These are phyloP conservation scores for Macaria liturata DNA, from an alignment of 2,888 invertebrate species.

Conservation along the genomic window DNA sequence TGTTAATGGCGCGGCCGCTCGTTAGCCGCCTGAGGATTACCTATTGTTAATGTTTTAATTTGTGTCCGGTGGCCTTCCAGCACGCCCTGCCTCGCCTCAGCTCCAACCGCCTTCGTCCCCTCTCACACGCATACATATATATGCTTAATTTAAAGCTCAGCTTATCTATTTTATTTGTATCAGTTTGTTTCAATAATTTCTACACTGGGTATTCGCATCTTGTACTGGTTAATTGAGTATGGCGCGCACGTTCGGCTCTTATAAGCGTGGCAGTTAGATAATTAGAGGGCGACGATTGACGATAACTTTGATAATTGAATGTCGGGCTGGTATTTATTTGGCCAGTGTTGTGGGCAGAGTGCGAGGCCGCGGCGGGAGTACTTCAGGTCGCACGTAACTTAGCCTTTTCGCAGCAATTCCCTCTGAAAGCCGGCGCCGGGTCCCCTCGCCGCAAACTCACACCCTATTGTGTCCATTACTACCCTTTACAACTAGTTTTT, in stretches of 20 bases:
- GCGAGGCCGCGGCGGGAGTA: conserved; percentile 53
- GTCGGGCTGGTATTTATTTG: conserved; percentile 42
- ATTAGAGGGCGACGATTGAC: conserved; percentile 18
- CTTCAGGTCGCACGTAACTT: conserved; percentile 61
- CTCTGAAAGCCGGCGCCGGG: conserved; percentile 56
- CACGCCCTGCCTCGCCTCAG: conserved; percentile 36
- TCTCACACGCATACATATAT: too few relatives aligned
- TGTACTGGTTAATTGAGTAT: conserved; percentile 1
- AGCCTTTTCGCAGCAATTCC: conserved; percentile 61
- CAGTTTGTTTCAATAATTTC: too few relatives aligned
- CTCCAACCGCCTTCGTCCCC: not conserved
- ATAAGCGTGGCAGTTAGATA: conserved; percentile 26
- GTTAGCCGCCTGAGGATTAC: conserved; percentile 73
- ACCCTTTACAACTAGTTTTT: conserved; percentile 63
- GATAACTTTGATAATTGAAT: conserved; percentile 39
- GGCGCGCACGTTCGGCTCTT: conserved; percentile 6
- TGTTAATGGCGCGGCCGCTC: conserved; percentile 72
- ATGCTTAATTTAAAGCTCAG: too few relatives aligned
- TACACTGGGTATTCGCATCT: not conserved
- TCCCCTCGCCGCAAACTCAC: conserved; percentile 61
- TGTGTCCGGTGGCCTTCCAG: conserved; percentile 56
- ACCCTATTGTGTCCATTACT: conserved; percentile 63
- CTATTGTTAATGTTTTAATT: conserved; percentile 81
- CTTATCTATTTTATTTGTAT: too few relatives aligned
- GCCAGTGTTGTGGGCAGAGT: conserved; percentile 46